These are phyloP conservation scores for Tortrix viridana DNA, from an alignment of 2,888 invertebrate genomes.

Conservation along the genomic window DNA sequence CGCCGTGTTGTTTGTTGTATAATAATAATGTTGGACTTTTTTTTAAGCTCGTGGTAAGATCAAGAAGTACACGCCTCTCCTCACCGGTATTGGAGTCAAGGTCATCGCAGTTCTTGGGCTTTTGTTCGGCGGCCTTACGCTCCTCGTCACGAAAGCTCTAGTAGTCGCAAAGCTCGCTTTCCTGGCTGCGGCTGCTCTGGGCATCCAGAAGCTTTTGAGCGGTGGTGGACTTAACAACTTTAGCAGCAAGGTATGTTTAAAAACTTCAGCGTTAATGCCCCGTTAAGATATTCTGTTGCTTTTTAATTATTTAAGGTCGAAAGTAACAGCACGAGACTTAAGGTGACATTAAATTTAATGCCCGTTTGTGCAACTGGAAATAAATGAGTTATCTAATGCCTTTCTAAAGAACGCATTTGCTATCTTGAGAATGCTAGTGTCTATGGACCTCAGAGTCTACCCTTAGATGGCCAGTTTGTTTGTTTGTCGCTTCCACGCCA, in stretches of 20 bases:
- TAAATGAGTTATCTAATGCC: no score
- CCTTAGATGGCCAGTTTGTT: no score
- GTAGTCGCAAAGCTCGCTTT: conserved; percentile 92
- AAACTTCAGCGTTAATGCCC: neutral
- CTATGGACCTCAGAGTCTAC: no score
- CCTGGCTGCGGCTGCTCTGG: conserved; percentile 87
- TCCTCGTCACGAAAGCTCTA: conserved; percentile 90
- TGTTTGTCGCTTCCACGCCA: neutral
- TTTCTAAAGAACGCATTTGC: no score
- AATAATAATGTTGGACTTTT: conserved; percentile 7
- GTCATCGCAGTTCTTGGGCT: conserved; percentile 88
- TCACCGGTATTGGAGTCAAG: conserved; percentile 89
- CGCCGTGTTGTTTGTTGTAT: no score
- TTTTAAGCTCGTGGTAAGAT: conserved; percentile 88
- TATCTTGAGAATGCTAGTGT: no score
- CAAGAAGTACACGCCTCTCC: conserved; percentile 89
- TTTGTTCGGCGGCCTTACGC: conserved; percentile 88
- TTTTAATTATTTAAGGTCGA: no score
- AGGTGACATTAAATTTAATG: no score
- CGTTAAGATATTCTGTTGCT: no score
- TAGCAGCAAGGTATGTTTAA: conserved; percentile 69
- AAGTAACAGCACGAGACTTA: no score
- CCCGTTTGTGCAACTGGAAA: no score
- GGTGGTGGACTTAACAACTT: conserved; percentile 77
- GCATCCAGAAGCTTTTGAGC: conserved; percentile 87